phyloP scores from a whole-genome alignment of 2,888 invertebrate species.

The Leptinotarsa juncta region DNA sequence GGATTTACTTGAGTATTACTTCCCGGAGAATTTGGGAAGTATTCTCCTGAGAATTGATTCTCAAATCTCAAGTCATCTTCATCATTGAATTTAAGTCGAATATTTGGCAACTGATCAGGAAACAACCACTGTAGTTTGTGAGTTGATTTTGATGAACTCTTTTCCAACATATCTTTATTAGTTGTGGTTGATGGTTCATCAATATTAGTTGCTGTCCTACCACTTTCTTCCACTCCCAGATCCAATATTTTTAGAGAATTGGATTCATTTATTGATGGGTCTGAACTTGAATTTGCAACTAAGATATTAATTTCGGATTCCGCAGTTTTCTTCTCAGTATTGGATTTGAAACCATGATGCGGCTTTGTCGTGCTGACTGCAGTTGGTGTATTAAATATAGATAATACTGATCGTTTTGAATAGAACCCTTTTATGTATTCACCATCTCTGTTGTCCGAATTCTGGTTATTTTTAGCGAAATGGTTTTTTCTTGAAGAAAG shows the following conservation, averaged over 20 bases:
- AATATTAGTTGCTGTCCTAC: constrained; percentile 25
- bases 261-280: constrained; percentile 10
- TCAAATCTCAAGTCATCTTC: constrained; percentile 30
- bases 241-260: background rate
- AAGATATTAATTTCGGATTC: constrained; percentile 19
- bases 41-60: constrained; percentile 32
- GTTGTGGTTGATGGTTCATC: constrained; percentile 27
- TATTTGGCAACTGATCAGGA: constrained; percentile 36
- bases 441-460: constrained; percentile 43
- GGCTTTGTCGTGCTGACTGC: background rate
- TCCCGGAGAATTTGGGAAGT: constrained; percentile 11
- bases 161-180: constrained; percentile 11
- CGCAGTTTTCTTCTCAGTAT: constrained; percentile 31
- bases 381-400: constrained; percentile 30
- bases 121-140: constrained; percentile 41
- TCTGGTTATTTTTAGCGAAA: constrained; percentile 16
- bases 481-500: constrained; percentile 59
- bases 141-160: constrained; percentile 30
- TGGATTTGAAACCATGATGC: background rate
- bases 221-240: background rate
- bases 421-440: constrained; percentile 43
- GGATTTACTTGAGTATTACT: background rate
- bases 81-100: constrained; percentile 44
- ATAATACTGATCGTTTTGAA: constrained; percentile 36
- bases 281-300: constrained; percentile 9